These are phyloP conservation scores for Morpho deidamia DNA, from an alignment of 2,888 invertebrate species.

Conservation along the genomic window DNA sequence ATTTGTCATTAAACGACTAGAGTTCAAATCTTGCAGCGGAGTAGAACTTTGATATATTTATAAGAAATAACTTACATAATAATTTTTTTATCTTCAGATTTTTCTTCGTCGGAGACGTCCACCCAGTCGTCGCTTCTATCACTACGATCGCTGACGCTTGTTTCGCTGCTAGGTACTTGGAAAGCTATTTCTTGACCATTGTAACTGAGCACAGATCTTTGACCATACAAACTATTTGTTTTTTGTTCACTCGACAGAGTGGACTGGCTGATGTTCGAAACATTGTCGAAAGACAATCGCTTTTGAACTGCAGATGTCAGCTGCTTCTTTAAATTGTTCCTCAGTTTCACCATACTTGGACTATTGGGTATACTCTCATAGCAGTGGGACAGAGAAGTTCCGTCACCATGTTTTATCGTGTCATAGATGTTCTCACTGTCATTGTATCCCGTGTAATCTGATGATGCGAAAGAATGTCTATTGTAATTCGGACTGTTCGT, in stretches of 20 bases:
- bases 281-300: conserved; percentile 64
- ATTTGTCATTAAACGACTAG: neutral
- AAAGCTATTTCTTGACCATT: conserved; percentile 71
- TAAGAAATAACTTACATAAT: conserved; percentile 74
- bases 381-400: conserved; percentile 71
- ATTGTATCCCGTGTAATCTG: conserved; percentile 62
- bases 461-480: conserved; percentile 57
- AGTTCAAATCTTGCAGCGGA: no score
- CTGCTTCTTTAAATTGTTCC: conserved; percentile 58
- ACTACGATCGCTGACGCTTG: conserved; percentile 78
- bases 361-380: conserved; percentile 80
- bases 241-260: conserved; percentile 80
- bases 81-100: conserved; percentile 68
- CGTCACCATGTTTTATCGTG: conserved; percentile 77
- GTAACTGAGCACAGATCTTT: conserved; percentile 68
- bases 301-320: conserved; percentile 56
- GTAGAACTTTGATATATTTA: neutral
- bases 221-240: conserved; percentile 80
- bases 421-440: conserved; percentile 81
- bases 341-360: conserved; percentile 64
- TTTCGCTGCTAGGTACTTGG: conserved; percentile 76
- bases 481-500: conserved; percentile 59
- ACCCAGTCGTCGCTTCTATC: conserved; percentile 83
- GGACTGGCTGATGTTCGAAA: conserved; percentile 71
- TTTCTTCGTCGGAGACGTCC: conserved; percentile 80